These are phyloP conservation scores for Anastatus disparis DNA, from an alignment of 1,140 invertebrate species.

Conservation along the genomic window DNA sequence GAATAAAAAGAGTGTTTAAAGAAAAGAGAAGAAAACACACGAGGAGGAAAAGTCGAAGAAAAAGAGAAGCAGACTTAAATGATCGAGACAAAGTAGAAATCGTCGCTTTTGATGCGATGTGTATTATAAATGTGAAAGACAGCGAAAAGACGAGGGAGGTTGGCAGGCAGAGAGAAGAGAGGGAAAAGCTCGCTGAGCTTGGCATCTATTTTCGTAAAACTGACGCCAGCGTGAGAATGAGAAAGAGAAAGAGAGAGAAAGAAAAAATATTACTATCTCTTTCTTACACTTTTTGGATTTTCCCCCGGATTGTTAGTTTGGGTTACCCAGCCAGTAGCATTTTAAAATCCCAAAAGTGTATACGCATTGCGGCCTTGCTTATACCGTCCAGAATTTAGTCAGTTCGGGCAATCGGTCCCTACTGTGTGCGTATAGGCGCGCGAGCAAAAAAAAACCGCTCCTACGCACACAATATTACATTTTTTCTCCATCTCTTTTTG, in stretches of 20 bases:
- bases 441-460: neutral
- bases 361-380: constrained; percentile 5
- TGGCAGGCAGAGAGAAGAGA: neutral
- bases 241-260: neutral
- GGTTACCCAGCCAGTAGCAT: no score
- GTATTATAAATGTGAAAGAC: neutral
- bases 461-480: neutral
- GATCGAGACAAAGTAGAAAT: neutral
- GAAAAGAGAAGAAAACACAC: no score
- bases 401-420: constrained; percentile 20
- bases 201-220: neutral
- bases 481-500: neutral
- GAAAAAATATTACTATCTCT: no score
- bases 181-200: constrained; percentile 3
- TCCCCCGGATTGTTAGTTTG: constrained; percentile 5
- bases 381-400: constrained; percentile 3
- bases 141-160: neutral
- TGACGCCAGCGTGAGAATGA: neutral
- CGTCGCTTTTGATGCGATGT: neutral
- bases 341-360: no score
- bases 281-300: constrained; percentile 19
- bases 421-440: neutral
- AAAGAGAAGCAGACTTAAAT: neutral
- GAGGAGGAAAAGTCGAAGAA: no score
- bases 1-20: no score